These are phyloP conservation scores for Tympanoctomys barrerae DNA, from an alignment of 2,797 vertebrate species.

Conservation along the genomic window DNA sequence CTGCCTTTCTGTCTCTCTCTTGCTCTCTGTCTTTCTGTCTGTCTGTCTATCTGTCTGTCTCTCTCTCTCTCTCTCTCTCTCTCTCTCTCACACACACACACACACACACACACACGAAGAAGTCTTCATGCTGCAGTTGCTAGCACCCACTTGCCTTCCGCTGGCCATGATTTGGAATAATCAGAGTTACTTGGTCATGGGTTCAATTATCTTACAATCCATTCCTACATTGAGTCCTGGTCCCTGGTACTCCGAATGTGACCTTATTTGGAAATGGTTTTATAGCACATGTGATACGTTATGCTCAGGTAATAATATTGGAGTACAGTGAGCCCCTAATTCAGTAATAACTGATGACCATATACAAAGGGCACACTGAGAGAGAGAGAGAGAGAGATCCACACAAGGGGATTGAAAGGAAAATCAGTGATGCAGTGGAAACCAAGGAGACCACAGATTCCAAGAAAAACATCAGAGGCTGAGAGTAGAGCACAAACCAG, in stretches of 20 bases:
- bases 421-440: background rate
- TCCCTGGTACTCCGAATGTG: background rate
- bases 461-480: background rate
- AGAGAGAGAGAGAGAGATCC: no score
- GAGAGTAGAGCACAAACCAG: no score
- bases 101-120: background rate
- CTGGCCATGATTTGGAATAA: no score
- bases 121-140: background rate
- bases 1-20: no score
- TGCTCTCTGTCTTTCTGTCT: no score
- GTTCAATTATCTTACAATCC: background rate
- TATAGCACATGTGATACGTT: background rate
- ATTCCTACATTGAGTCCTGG: background rate
- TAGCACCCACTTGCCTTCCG: background rate
- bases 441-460: background rate
- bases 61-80: no score
- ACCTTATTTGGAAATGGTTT: slow-evolving; percentile 8
- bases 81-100: background rate
- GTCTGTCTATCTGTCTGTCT: no score
- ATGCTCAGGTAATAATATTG: background rate
- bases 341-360: background rate
- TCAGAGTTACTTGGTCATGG: background rate
- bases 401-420: fast-evolving
- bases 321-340: background rate
- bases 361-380: background rate